These are phyloP conservation scores for Dendrocopos noguchii DNA, from an alignment of 2,113 vertebrate species.

Conservation along the genomic window DNA sequence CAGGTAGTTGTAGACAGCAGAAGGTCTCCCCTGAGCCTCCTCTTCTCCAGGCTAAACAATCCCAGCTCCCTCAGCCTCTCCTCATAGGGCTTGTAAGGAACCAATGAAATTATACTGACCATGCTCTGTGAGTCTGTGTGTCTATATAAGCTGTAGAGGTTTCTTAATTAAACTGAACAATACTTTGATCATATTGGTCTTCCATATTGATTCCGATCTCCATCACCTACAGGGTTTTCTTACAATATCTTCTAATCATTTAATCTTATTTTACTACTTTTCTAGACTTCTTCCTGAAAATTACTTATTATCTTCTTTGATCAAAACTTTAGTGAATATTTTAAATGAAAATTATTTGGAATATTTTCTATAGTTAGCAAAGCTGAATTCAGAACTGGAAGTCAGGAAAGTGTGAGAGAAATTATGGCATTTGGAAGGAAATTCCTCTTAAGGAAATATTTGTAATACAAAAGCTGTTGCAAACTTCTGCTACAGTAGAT, in stretches of 20 bases:
- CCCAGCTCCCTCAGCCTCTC: no score
- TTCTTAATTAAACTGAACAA: no score
- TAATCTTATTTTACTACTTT: not conserved
- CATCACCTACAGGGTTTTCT: not conserved
- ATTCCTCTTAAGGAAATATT: not conserved
- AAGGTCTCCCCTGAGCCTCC: no score
- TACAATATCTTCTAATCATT: not conserved
- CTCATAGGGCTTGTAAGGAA: no score
- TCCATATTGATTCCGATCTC: no score
- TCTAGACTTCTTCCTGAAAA: not conserved
- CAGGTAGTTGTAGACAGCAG: no score
- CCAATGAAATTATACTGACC: no score
- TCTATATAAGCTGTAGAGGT: no score
- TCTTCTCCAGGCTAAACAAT: no score
- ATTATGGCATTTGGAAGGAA: not conserved
- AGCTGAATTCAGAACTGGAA: not conserved
- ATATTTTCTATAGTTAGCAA: fast-evolving
- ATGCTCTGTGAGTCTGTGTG: no score
- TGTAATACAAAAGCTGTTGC: not conserved
- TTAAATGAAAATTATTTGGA: not conserved
- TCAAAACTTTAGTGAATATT: not conserved
- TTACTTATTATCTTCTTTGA: not conserved
- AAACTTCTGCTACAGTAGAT: not conserved
- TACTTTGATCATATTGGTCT: no score
- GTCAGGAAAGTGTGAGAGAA: not conserved